phyloP scores from a whole-genome alignment of 2,888 invertebrate species.

The Acleris emargana region DNA sequence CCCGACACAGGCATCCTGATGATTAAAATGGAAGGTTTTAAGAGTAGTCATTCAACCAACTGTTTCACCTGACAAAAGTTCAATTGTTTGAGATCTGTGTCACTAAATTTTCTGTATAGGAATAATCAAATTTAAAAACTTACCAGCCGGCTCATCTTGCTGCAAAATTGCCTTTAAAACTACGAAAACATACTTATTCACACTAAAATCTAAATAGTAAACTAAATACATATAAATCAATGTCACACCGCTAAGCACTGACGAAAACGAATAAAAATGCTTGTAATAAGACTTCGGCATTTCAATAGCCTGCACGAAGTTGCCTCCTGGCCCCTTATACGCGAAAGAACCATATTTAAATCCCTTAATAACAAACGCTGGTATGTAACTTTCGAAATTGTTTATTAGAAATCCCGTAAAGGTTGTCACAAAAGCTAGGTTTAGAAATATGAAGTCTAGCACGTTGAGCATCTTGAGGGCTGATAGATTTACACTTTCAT shows the following conservation, averaged over 20 bases:
- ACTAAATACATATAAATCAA: slow-evolving; percentile 76
- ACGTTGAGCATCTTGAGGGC: slow-evolving; percentile 63
- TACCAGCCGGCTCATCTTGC: slow-evolving; percentile 79
- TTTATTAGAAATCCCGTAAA: slow-evolving; percentile 86
- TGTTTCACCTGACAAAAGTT: too few species aligned
- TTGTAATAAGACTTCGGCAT: slow-evolving; percentile 91
- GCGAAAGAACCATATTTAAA: slow-evolving; percentile 90
- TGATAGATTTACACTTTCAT: neutral
- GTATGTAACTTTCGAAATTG: slow-evolving; percentile 86
- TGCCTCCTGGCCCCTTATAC: slow-evolving; percentile 77
- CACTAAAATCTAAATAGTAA: slow-evolving; percentile 74
- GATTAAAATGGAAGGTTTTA: too few species aligned
- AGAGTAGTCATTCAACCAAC: too few species aligned
- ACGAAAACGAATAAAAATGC: slow-evolving; percentile 91
- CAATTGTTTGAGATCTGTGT: neutral
- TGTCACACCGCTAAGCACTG: slow-evolving; percentile 78
- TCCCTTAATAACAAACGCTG: slow-evolving; percentile 85
- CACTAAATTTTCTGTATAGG: neutral
- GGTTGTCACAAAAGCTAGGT: slow-evolving; percentile 72
- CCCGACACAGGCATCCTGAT: too few species aligned
- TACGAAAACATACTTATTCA: slow-evolving; percentile 75
- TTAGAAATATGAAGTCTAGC: slow-evolving; percentile 72
- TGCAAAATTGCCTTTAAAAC: slow-evolving; percentile 76
- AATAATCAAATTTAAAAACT: slow-evolving; percentile 42
- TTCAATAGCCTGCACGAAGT: slow-evolving; percentile 80